Base-by-base conservation (phyloP, 2,797 vertebrate species). In the Sebastes taczanowskii region DNA sequence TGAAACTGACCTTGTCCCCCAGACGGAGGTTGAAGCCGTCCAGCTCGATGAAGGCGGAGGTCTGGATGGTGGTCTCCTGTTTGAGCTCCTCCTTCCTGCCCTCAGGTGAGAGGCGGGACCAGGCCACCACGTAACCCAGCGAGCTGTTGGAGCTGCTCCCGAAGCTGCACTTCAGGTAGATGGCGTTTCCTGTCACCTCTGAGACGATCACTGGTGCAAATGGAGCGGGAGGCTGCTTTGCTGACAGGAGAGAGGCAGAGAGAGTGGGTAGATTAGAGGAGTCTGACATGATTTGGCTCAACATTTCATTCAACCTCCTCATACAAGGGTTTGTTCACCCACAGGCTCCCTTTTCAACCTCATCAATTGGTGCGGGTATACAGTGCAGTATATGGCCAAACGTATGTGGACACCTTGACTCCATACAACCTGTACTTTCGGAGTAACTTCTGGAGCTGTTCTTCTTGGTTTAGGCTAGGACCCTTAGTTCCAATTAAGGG, bases 21-120 rank as follows among this genome's bases (percentile, higher is more conserved):
- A 99, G 95, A 73, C 96, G 95, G 55, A 99, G 42, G 67, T 97
- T 98, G 91, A 98, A 95, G 11, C 97, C 97, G 59, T 99, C 97
- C 84, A 99, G 81, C 86, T 99, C 97, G 27, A 98, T 96, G 34
- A 95, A 88, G 62, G 96, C 96, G 29, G 94, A 94, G 0, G 91
- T 88, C 84, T 94, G 95, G 85, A 98, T 78, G 56, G 96, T 94
- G 78, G 94, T 97, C 93, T 99, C 97, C 78, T 77, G 94, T 64
- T 92, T 97, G 69, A 98, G 94, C 73, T 99, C 96, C 88, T 99
- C 97, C 88, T 92, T 97, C 77, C 85, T 64, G 75, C 96, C 96
- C 65, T 94, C 94, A 27, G 95, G 82, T 42, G 96, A 97, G 82
- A 97, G 92, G 62, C 97, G 96, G 62, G 95, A 96, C 97, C 98